Evolutionary conservation across 2,888 invertebrate species (phyloP), one percentile per base, ranked within the genome.

Genomic region (Siphonodentalium dalli): DNA sequence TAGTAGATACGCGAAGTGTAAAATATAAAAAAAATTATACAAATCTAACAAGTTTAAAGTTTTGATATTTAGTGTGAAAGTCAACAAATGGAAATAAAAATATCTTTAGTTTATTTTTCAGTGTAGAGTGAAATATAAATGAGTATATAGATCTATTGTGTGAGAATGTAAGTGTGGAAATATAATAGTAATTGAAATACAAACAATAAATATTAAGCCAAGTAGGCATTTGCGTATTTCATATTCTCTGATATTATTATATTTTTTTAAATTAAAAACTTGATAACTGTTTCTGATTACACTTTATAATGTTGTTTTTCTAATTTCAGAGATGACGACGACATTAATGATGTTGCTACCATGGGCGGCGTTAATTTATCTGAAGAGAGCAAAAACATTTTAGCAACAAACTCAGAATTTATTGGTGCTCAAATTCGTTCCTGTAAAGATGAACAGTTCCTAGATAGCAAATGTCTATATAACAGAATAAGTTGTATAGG

Each of bases 341-440:
- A 98, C 81, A 95, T 97, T 74, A 98, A 97, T 78, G 97, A 98
- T 84, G 97, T 98, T 13, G 96, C 97, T 27, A 95, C 97, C 9
- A 97, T 98, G 97, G 97, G 97, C 61, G 97, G 97, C 44, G 97
- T 98, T 49, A 98, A 98, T 84, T 86, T 98, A 72, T 91, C 92
- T 0, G 97, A 98, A 83, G 97, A 98, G 83, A 90, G 92, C 31
- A 94, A 94, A 81, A 88, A 93, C 81, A 97, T 97, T 75, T 86
- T 97, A 57, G 93, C 93, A 13, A 76, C 92, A 15, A 82, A 81
- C 64, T 91, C 92, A 2, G 92, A 93, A 74, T 88, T 92, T 80
- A 91, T 93, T 63, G 92, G 93, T 24, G 90, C 92, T 1, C 92
- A 93, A 80, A 90, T 91, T 58, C 82, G 89, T 62, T 95, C 95